Base-by-base conservation (phyloP, 2,113 vertebrate genomes). In the Heteronetta atricapilla region DNA sequence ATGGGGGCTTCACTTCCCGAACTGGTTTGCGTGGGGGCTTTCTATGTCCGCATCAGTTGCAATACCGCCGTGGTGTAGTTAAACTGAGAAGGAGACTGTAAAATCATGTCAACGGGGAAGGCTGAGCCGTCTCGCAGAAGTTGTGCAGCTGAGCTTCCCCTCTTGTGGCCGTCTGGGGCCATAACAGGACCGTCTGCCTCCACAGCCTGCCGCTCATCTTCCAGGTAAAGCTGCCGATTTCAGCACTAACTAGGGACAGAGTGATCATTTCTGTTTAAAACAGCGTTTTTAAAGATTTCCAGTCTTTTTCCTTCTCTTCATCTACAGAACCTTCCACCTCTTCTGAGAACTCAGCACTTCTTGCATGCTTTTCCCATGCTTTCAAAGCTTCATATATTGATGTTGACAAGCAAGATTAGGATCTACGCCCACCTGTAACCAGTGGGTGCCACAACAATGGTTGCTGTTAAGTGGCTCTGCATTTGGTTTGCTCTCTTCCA, bases 121-220 rank as follows among this genome's bases (percentile, higher is more conserved):
- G 55, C 60, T 20, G 55, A 20, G 44, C 55, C 13, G 33, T 10
- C 52, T 16, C 23, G n/a, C 23, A 10, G 50, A 40, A 23, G 34
- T 59, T 75, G 52, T 36, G 26, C 17, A 8, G 84, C 11, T 9
- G 2, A 44, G 33, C 34, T 76, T 91, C 85, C 97, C 97, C 96
- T 96, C 97, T 95, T 56, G 95, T 92, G 96, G 95, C 96, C 82
- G 74, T 73, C 21, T 69, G 9, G 8, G 29, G 72, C 64, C 88
- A 93, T 96, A 13, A 11, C 96, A 97, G 29, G 25, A 1, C 14
- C 86, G 52, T 1, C 44, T 2, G 6, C 42, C 13, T 11, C 12
- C 12, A 11, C 36, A 3, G 13, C 23, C 31, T 33, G 38, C 16
- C 3, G 2, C 6, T 2, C 29, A 8, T 33, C 31, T 42, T 6